A percentile compares a stretch with the other conserved stretches of the same genome.
Evolutionary conservation across 2,888 invertebrate species (phyloP).

Genomic region (Magallana nippona): DNA sequence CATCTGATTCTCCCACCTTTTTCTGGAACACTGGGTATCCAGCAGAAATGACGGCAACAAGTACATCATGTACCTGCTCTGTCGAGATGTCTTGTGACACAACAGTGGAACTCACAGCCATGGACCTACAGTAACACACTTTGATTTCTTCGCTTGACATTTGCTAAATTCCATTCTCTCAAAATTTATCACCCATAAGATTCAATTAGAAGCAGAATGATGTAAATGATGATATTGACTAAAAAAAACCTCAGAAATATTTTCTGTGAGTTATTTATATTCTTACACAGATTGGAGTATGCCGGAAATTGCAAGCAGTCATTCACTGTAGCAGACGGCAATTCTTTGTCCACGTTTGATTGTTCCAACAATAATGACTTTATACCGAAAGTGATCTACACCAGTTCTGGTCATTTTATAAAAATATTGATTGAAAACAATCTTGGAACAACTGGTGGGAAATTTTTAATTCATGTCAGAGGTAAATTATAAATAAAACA

Average conservation of each 20-base stretch:
- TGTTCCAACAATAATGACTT: slow-evolving; percentile 45
- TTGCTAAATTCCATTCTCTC: no score
- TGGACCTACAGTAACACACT: slow-evolving; percentile 38
- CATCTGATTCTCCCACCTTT: slow-evolving; percentile 37
- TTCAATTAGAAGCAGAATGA: no score
- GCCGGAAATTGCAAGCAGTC: slow-evolving; percentile 31
- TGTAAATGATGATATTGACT: not conserved
- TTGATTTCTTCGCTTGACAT: not conserved
- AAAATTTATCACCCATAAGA: no score
- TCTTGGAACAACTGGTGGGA: slow-evolving; percentile 3
- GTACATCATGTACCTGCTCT: slow-evolving; percentile 43
- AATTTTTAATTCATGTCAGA: slow-evolving; percentile 11
- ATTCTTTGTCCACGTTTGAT: not conserved
- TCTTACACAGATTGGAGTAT: not conserved
- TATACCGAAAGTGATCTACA: slow-evolving; percentile 38
- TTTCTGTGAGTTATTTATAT: no score
- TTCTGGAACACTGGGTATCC: slow-evolving; percentile 47
- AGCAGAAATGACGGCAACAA: slow-evolving; percentile 11
- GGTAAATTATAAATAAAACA: not conserved
- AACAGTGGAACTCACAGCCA: slow-evolving; percentile 33
- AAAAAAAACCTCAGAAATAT: no score
- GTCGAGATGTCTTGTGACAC: slow-evolving; percentile 45
- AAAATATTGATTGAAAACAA: slow-evolving; percentile 5
- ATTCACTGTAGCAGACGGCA: slow-evolving; percentile 40
- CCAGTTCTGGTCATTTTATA: slow-evolving; percentile 41